Conservation (phyloP, 2,888 invertebrate genomes). For the Patella pellucida region DNA sequence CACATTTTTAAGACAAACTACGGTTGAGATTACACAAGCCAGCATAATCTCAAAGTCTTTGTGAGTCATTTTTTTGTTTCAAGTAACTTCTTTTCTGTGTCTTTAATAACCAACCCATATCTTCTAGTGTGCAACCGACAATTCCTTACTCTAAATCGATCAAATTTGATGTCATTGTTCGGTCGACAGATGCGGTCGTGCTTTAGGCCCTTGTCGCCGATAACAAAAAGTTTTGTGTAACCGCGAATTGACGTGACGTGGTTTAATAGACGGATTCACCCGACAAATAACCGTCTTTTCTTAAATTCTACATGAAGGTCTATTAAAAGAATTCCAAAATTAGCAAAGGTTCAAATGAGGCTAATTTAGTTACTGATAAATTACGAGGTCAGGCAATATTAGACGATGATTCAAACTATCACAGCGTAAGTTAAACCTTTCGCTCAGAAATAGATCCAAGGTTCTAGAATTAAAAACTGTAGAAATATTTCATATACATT, state of each 20-base stretch:
- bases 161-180: slow-evolving; percentile 11
- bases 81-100: not conserved
- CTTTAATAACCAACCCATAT: slow-evolving; percentile 6
- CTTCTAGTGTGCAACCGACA: slow-evolving; percentile 10
- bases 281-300: not conserved
- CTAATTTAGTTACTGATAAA: no score
- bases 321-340: no score
- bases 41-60: not conserved
- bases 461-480: no score
- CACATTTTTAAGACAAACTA: no score
- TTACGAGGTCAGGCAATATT: no score
- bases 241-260: slow-evolving; percentile 4
- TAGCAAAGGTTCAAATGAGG: no score
- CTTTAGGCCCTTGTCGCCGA: slow-evolving; percentile 7
- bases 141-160: slow-evolving; percentile 10
- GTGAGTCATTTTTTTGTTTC: not conserved
- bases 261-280: not conserved
- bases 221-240: slow-evolving; percentile 12
- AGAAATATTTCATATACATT: no score
- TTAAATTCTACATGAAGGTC: no score
- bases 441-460: no score
- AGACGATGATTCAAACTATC: no score
- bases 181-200: slow-evolving; percentile 10
- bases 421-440: no score
- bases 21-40: no score